phyloP scores from a whole-genome alignment of 2,888 invertebrate species.

The Amblyjoppa proteus region DNA sequence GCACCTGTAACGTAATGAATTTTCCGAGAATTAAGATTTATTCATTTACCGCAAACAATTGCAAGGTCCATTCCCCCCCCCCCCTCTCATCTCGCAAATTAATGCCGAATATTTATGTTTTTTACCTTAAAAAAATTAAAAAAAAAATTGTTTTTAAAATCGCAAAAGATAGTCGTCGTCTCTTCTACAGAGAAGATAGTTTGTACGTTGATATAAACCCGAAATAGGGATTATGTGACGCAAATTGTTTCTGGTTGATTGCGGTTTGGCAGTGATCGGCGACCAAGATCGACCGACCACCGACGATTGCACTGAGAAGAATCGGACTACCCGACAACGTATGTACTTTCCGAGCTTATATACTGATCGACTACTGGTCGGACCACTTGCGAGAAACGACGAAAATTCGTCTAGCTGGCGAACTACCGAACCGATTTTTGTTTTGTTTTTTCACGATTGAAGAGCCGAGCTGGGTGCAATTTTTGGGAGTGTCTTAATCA shows the following conservation, averaged over 20 bases:
- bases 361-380: slow-evolving; percentile 65
- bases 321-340: slow-evolving; percentile 76
- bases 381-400: slow-evolving; percentile 71
- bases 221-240: background rate
- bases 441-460: background rate
- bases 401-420: background rate
- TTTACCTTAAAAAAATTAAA: background rate
- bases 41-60: no score
- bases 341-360: slow-evolving; percentile 71
- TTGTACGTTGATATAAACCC: background rate
- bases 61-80: no score
- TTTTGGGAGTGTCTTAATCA: background rate
- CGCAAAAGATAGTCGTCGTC: slow-evolving; percentile 5
- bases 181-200: background rate
- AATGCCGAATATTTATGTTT: no score
- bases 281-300: background rate
- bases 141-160: background rate
- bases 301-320: slow-evolving; percentile 76
- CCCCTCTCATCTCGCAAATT: background rate
- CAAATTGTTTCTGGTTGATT: slow-evolving; percentile 1
- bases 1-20: no score
- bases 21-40: no score
- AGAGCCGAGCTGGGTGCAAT: background rate
- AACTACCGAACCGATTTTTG: background rate
- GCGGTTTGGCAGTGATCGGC: background rate